Evolutionary conservation across 2,797 vertebrate species (phyloP).

Genomic region (Xyrichtys novacula): DNA sequence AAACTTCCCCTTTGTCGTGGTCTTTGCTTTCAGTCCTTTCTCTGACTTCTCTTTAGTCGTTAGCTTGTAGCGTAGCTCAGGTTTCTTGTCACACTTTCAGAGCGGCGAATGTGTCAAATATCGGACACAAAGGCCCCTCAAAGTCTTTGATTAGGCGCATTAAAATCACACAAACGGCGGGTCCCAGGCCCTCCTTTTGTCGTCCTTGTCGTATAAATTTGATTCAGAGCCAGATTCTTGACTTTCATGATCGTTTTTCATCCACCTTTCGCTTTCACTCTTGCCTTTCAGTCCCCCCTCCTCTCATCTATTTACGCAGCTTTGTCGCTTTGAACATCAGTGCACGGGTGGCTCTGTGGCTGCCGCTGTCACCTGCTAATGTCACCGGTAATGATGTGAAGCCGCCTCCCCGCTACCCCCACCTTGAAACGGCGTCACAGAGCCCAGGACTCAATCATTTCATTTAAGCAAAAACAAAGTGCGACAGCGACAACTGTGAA

Average conservation of each 20-base stretch:
- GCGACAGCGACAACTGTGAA: conserved; percentile 70
- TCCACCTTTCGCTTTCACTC: conserved; percentile 20
- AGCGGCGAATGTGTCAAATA: background rate
- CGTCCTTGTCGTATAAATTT: background rate
- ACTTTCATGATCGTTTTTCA: conserved; percentile 16
- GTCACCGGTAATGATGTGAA: conserved; percentile 75
- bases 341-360: conserved; percentile 46
- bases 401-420: conserved; percentile 23
- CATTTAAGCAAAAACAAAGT: conserved; percentile 80
- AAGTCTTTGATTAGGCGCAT: background rate
- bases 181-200: background rate
- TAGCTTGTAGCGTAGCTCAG: too few species aligned
- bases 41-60: too few species aligned
- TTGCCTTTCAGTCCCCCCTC: conserved; percentile 3
- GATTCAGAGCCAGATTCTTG: conserved; percentile 11
- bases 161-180: background rate
- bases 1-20: too few species aligned
- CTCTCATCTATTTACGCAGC: conserved; percentile 62
- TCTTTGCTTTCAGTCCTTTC: too few species aligned
- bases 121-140: background rate
- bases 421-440: conserved; percentile 59
- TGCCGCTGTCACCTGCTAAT: conserved; percentile 75
- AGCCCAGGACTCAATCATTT: conserved; percentile 74
- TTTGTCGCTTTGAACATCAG: conserved; percentile 69
- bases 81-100: background rate